phyloP scores from a whole-genome alignment of 2,113 vertebrate genomes.

The Eulemur rufifrons region DNA sequence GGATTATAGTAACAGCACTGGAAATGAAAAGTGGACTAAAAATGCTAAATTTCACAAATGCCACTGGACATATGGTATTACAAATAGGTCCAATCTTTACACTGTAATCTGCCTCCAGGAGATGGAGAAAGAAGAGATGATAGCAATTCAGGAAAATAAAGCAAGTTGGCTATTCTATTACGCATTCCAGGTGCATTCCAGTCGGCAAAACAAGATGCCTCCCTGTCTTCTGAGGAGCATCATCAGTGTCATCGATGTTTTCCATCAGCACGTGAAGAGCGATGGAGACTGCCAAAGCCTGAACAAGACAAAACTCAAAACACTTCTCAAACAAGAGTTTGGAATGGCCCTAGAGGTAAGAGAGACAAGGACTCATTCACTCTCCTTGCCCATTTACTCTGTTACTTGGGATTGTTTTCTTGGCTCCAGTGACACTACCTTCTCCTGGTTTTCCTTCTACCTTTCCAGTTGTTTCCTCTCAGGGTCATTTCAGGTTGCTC shows the following conservation, averaged over 20 bases:
- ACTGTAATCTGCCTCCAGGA: not conserved
- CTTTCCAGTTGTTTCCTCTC: not conserved
- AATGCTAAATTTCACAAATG: not conserved
- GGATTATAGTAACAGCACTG: not conserved
- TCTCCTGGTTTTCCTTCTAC: not conserved
- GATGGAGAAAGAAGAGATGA: not conserved
- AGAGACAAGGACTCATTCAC: not conserved
- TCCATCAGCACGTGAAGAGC: not conserved
- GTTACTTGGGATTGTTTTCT: not conserved
- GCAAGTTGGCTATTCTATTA: not conserved
- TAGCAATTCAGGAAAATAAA: not conserved
- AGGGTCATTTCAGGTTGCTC: not conserved
- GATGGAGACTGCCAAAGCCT: not conserved
- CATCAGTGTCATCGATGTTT: not conserved
- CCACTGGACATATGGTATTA: not conserved
- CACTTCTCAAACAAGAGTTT: conserved; percentile 22
- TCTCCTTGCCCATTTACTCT: not conserved
- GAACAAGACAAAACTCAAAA: not conserved
- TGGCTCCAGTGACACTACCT: not conserved
- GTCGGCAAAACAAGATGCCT: not conserved
- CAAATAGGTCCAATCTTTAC: not conserved
- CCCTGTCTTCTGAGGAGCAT: conserved; percentile 20
- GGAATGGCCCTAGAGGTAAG: not conserved
- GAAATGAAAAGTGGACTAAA: not conserved
- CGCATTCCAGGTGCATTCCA: not conserved